Evolutionary conservation across 2,113 vertebrate genomes (phyloP), one percentile per base, ranked within the genome.

Genomic region (human (Homo sapiens)): DNA sequence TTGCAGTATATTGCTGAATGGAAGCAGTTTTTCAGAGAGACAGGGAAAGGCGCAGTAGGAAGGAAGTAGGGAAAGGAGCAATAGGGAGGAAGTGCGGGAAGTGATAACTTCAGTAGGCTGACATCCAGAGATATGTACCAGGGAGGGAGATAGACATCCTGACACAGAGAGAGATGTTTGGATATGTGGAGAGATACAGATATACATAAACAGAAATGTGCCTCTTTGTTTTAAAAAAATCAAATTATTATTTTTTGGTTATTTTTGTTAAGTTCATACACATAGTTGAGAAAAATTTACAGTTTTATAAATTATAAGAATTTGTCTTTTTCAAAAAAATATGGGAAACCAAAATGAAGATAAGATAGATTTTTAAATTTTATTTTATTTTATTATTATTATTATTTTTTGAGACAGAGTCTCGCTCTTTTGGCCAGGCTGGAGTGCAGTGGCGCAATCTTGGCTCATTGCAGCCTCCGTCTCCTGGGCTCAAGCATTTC

Each of bases 1-100:
- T 87, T 92, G 23, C 1, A 89, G 6, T 73, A 40, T 85, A 59
- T 78, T 79, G 23, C 12, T 80, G 30, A 86, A 40, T 72, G 30
- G 96, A 80, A 83, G 50, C 22, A 90, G 3, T 94, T 93, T 90
- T 94, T 96, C 64, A 89, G 22, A 94, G 22, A 94, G 30, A 66
- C 5, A 10, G 57, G 38, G 83, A 81, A 81, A 93, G 64, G 52
- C 72, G n/a, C n/a, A 90, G n/a, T 76, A 48, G 72, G 38, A 4
- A 48, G 27, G 55, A 82, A 48, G 45, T 70, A 8, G 43, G 64
- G 20, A 14, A 70, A 18, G 73, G 82, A 59, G 57, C 43, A 84
- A 32, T 72, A 50, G 59, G 40, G 20, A 93, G 59, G 43, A 90
- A 57, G 11, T 94, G 10, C 6, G 43, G 20, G 16, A 88, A 86